These are phyloP conservation scores for Hoplostethus mediterraneus DNA, from an alignment of 2,797 vertebrate species.

Conservation along the genomic window DNA sequence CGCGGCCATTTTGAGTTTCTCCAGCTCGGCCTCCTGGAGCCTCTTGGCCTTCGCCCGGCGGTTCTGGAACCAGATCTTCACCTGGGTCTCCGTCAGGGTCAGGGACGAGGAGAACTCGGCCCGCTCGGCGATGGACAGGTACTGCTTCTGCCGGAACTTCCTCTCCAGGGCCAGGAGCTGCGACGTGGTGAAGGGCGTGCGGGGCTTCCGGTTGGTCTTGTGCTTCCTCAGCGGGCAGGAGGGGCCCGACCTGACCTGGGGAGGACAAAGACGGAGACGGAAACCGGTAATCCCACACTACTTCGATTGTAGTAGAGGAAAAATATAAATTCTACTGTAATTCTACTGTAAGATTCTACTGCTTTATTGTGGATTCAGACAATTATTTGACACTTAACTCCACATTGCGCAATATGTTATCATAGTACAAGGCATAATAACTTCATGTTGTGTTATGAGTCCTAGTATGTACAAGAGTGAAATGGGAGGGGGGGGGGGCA, in stretches of 20 bases:
- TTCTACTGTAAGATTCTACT: too few species aligned
- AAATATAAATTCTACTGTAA: too few species aligned
- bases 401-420: background rate
- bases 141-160: slow-evolving; percentile 98
- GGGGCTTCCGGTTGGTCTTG: slow-evolving; percentile 96
- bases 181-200: slow-evolving; percentile 96
- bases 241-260: slow-evolving; percentile 89
- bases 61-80: slow-evolving; percentile 99
- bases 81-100: slow-evolving; percentile 97
- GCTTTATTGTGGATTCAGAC: too few species aligned
- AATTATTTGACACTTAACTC: too few species aligned
- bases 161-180: slow-evolving; percentile 96
- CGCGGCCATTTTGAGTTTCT: slow-evolving; percentile 96
- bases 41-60: slow-evolving; percentile 97
- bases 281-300: background rate
- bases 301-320: background rate
- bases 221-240: slow-evolving; percentile 94
- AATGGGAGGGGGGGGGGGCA: too few species aligned
- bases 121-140: slow-evolving; percentile 96
- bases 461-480: too few species aligned
- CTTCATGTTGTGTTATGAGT: background rate
- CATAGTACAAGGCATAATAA: background rate
- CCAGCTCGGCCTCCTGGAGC: slow-evolving; percentile 97
- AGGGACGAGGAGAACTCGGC: slow-evolving; percentile 97
- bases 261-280: slow-evolving; percentile 22